Evolutionary conservation across 2,113 vertebrate genomes (phyloP), one percentile per base, ranked within the genome.

Genomic region (Saccopteryx leptura): DNA sequence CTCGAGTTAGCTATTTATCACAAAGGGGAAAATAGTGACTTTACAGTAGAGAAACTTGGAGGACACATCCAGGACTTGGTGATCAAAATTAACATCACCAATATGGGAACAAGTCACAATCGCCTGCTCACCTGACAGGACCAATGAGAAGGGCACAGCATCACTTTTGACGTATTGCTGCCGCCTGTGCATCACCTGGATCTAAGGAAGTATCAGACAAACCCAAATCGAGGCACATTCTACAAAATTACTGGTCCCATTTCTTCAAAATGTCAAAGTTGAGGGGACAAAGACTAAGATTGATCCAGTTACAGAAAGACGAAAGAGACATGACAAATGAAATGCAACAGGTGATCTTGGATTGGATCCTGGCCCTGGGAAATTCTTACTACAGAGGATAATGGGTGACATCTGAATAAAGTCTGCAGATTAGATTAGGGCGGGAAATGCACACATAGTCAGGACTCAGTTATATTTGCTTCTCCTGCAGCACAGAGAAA

Each of bases 371-470:
- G 17, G 28, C 14, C 28, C 68, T 78, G 28, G n/a, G 31, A 17
- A 54, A n/a, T 18, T 15, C 26, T 21, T 15, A n/a, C 50, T 54
- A 17, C 75, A 76, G 50, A 28, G 17, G 9, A 31, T 9, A 19
- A 28, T 10, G 8, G 50, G 50, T 74, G 28, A 54, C 3, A 3
- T 11, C 15, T 6, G 75, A 78, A n/a, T 18, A 78, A 28, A 54
- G 75, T n/a, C 68, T 71, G 50, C 21, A 28, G 50, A 12, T 17
- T 54, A 28, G 9, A 39, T 39, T 39, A 39, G 75, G 28, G 31
- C 3, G n/a, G 24, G 7, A 3, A 8, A 54, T 50, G 0, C 9
- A 52, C 2, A 31, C 1, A 24, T 12, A 24, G 21, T 0, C 10
- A 28, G 21, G 46, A 17, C 14, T 94, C 52, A 0, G 54, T 63